A percentile compares a stretch with the other conserved stretches of the same genome.
These are phyloP conservation scores for Lasioglossum vierecki DNA, from an alignment of 2,888 invertebrate species.

Conservation along the genomic window DNA sequence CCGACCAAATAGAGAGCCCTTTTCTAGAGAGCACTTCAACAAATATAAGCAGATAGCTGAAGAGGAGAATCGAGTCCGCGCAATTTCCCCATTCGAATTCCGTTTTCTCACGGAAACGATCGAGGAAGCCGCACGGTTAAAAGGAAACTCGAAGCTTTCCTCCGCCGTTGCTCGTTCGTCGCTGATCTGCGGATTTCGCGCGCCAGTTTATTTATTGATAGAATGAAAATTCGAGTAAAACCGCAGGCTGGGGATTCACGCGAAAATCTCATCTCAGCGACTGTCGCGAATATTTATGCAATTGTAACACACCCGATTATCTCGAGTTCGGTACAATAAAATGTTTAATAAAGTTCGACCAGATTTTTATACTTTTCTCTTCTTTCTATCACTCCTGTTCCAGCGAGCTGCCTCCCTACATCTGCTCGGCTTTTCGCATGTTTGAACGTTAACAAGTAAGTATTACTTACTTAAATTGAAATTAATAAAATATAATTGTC, in stretches of 20 bases:
- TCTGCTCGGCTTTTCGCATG: not conserved
- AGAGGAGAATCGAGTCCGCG: not conserved
- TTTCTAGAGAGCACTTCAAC: slow-evolving; percentile 23
- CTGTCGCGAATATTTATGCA: not conserved
- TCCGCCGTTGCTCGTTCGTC: not conserved
- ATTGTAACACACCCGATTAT: slow-evolving; percentile 10
- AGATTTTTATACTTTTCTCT: not conserved
- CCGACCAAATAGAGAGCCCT: slow-evolving; percentile 41
- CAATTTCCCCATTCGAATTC: slow-evolving; percentile 1
- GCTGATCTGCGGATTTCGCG: not conserved
- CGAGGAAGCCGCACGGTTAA: not conserved
- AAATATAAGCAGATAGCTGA: not conserved
- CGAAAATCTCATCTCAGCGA: not conserved
- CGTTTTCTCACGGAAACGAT: not conserved
- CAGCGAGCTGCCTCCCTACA: not conserved
- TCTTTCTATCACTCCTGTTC: not conserved
- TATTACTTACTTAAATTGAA: not conserved
- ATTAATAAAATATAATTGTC: no score
- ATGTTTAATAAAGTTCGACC: slow-evolving; percentile 11
- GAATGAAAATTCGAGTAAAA: not conserved
- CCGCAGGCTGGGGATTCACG: not conserved
- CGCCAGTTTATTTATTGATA: not conserved
- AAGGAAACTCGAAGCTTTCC: slow-evolving; percentile 3
- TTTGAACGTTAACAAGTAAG: not conserved
- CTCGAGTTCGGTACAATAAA: slow-evolving; percentile 12